Evolutionary conservation across 2,888 invertebrate species (phyloP), one percentile per base, ranked within the genome.

Genomic region (Meloe dianella): DNA sequence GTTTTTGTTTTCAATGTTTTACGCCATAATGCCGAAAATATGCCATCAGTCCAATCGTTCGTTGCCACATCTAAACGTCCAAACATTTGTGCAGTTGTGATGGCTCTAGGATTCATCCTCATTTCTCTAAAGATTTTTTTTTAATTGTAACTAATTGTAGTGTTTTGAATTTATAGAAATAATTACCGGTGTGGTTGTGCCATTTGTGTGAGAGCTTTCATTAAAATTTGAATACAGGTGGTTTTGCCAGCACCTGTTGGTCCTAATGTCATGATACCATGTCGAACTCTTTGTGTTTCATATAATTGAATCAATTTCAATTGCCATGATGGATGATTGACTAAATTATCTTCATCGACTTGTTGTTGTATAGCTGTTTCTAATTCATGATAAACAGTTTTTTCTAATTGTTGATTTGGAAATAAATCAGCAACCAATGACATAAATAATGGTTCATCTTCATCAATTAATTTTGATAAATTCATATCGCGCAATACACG

Each of bases 31-130:
- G 97, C 96, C 0, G 97, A 97, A 84, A 98, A 98, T 78, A 98
- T 97, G 7, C 98, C 98, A 82, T 98, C 97, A 0, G 97, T 98
- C 98, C 98, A 98, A 80, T 98, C 98, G 80, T 98, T 98, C 1
- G 97, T 98, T 2, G 97, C 97, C 0, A 98, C 97, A 80, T 98
- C 97, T 24, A 97, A 85, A 30, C 96, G 89, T 0, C 98, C 98
- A 81, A 98, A 98, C 98, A 98, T 98, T 86, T 98, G 97, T 0
- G 97, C 91, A 0, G 97, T 95, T 14, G 97, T 97, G 78, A 98
- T 97, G 17, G 97, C 95, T 85, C 98, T 98, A 0, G 98, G 98
- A 84, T 98, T 98, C 97, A 98, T 97, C 73, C 97, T 87, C 96
- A 97, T 96, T 86, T 98, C 97, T 73, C 93, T 81, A 47, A 20